Percentiles rank a stretch among this genome's conserved stretches.
phyloP scores from a whole-genome alignment of 1,140 invertebrate species.

The Conopomorpha cramerella region DNA sequence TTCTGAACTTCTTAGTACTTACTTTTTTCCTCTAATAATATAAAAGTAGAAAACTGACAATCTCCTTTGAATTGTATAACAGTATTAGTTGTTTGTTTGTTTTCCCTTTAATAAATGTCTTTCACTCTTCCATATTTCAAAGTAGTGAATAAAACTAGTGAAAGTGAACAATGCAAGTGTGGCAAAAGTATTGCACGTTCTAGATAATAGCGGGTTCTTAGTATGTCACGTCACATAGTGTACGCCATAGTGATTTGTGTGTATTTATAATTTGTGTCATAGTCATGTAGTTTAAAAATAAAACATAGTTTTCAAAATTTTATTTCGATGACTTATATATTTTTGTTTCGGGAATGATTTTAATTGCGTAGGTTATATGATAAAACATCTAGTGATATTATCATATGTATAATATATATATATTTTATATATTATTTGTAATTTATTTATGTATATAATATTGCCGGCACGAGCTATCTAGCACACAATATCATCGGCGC shows the following conservation, averaged over 20 bases:
- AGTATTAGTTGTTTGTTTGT: too few relatives aligned
- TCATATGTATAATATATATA: conserved; percentile 16
- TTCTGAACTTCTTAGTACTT: too few relatives aligned
- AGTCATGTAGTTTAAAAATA: conserved; percentile 14
- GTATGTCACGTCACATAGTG: conserved; percentile 13
- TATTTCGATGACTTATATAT: too few relatives aligned
- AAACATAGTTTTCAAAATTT: conserved; percentile 10
- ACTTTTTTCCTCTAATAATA: conserved; percentile 11
- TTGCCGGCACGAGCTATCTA: too few relatives aligned
- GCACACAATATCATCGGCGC: too few relatives aligned
- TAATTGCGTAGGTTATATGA: conserved; percentile 36
- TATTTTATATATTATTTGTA: conserved; percentile 10
- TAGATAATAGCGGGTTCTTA: conserved; percentile 25
- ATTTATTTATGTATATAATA: conserved; percentile 10
- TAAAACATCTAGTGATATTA: conserved; percentile 19
- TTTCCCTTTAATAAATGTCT: too few relatives aligned
- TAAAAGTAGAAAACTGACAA: conserved; percentile 18
- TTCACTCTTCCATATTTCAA: conserved; percentile 57
- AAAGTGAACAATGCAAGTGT: conserved; percentile 24
- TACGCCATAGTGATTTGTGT: conserved; percentile 28
- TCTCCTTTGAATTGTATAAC: too few relatives aligned
- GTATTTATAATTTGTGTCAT: conserved; percentile 34
- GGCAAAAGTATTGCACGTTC: conserved; percentile 42
- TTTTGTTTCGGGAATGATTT: conserved; percentile 42
- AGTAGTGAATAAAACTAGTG: conserved; percentile 22